Conservation (phyloP, 2,113 vertebrate genomes). For the Melierax canorus region DNA sequence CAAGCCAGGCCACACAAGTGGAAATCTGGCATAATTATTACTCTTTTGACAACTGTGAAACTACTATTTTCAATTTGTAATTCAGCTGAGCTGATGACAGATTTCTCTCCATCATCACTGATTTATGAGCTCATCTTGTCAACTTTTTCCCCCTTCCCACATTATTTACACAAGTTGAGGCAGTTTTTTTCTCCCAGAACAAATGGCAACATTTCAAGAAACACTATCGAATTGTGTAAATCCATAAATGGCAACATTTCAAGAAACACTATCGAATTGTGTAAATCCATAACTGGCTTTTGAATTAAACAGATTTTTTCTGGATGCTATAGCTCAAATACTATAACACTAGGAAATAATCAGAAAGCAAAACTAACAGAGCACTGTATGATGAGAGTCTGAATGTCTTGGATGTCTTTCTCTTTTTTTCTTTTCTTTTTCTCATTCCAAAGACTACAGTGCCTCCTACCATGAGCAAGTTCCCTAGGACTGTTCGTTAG, state of each 20-base stretch:
- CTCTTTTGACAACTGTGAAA: neutral
- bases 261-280: neutral
- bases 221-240: neutral
- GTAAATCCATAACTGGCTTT: neutral
- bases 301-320: neutral
- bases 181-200: neutral
- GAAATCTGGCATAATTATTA: neutral
- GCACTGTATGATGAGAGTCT: neutral
- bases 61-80: neutral
- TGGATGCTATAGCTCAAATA: neutral
- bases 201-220: neutral
- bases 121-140: slow-evolving; percentile 31
- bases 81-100: neutral
- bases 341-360: neutral
- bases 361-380: neutral
- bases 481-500: neutral
- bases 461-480: neutral
- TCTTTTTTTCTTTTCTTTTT: neutral
- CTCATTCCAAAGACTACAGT: neutral
- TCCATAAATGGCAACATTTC: neutral
- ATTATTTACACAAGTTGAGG: neutral
- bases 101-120: neutral
- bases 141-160: neutral
- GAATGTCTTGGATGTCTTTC: neutral
- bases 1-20: neutral